Conservation (phyloP, 2,113 vertebrate genomes). For the Potamarius usumacintae region DNA sequence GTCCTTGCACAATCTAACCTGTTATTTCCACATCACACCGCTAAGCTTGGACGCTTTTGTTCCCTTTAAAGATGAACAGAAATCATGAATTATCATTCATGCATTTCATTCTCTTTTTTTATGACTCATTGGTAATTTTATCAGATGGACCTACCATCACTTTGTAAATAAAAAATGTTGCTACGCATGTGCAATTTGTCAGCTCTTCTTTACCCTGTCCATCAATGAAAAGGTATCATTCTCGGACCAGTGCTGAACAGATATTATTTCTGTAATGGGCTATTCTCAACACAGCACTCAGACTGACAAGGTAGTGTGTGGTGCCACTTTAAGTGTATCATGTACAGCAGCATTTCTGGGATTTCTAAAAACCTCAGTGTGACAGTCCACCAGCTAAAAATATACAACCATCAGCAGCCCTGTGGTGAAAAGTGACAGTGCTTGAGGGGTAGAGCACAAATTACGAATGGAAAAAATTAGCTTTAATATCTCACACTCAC, state of each 20-base stretch:
- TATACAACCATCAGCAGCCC: not conserved
- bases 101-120: not conserved
- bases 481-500: not conserved
- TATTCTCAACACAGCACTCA: not conserved
- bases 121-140: not conserved
- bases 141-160: not conserved
- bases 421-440: not conserved
- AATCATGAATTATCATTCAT: constrained; percentile 18
- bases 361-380: not conserved
- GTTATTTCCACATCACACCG: constrained; percentile 24
- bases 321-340: not conserved
- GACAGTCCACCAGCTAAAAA: not conserved
- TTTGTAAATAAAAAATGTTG: not conserved
- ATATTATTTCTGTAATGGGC: not conserved
- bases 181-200: not conserved
- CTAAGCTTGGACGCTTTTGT: constrained; percentile 2
- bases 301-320: not conserved
- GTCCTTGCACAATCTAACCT: constrained; percentile 36
- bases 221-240: not conserved
- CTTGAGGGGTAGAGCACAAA: not conserved
- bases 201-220: not conserved
- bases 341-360: not conserved
- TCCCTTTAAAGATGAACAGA: constrained; percentile 11
- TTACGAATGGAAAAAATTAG: not conserved
- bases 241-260: not conserved